phyloP scores from a whole-genome alignment of 1,140 invertebrate genomes.

The Micrasema minimum region DNA sequence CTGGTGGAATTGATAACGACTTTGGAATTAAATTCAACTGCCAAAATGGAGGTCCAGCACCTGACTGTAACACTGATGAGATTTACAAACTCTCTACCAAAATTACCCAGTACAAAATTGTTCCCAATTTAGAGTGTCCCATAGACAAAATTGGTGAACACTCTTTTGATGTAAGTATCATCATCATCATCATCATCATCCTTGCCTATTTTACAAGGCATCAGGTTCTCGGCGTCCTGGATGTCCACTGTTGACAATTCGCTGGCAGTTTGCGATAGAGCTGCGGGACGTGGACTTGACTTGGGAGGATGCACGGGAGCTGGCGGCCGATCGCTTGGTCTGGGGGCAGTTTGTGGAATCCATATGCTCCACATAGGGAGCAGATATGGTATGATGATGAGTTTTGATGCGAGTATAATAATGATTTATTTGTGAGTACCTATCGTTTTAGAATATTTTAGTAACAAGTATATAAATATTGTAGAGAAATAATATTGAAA shows the following conservation, averaged over 20 bases:
- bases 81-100: conserved; percentile 87
- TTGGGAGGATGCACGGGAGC: too few species aligned
- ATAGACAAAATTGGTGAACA: conserved; percentile 76
- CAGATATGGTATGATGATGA: too few species aligned
- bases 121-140: conserved; percentile 80
- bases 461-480: background rate
- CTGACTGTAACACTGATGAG: conserved; percentile 88
- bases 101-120: conserved; percentile 85
- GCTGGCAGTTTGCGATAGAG: too few species aligned
- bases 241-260: too few species aligned
- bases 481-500: too few species aligned
- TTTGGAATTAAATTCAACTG: conserved; percentile 99
- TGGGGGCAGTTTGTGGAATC: too few species aligned
- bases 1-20: conserved; percentile 95
- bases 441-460: background rate
- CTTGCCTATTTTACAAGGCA: too few species aligned
- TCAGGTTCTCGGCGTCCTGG: too few species aligned
- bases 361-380: too few species aligned
- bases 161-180: conserved; percentile 67
- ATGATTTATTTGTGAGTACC: conserved; percentile 9
- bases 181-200: too few species aligned
- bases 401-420: background rate
- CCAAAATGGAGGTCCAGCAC: conserved; percentile 96
- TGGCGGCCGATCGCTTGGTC: too few species aligned
- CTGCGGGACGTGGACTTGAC: too few species aligned